Evolutionary conservation across 1,140 invertebrate species (phyloP).

Genomic region (Camponotus vicinus): DNA sequence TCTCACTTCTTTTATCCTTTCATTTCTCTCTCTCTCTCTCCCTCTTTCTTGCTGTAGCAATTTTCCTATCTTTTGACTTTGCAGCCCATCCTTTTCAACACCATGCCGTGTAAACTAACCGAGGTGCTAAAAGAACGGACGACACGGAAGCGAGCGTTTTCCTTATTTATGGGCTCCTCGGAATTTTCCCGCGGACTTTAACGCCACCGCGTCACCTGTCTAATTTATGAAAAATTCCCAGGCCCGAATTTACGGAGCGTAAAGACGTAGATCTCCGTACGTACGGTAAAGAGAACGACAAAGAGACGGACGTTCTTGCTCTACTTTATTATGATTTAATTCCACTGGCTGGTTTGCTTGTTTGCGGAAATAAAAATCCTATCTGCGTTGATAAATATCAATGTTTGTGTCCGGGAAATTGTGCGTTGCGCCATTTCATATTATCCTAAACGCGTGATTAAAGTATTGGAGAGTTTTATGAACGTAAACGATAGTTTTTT

Average conservation of each 20-base stretch:
- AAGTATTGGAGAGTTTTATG: slow-evolving; percentile 7
- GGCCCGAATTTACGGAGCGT: slow-evolving; percentile 72
- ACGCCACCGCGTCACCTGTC: slow-evolving; percentile 71
- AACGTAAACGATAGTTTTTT: neutral
- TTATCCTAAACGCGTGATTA: neutral
- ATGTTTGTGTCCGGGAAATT: neutral
- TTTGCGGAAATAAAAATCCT: neutral
- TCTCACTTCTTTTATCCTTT: neutral
- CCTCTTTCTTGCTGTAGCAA: slow-evolving; percentile 32
- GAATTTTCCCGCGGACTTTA: slow-evolving; percentile 73
- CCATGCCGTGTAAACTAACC: slow-evolving; percentile 63
- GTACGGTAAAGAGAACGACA: slow-evolving; percentile 45
- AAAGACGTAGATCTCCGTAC: slow-evolving; percentile 63
- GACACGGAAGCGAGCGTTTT: slow-evolving; percentile 61
- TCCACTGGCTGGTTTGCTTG: neutral
- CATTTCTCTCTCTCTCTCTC: slow-evolving; percentile 14
- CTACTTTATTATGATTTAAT: slow-evolving; percentile 61
- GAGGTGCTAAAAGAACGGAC: slow-evolving; percentile 64
- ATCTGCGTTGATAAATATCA: neutral
- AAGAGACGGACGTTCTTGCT: slow-evolving; percentile 34
- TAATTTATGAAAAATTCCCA: slow-evolving; percentile 77
- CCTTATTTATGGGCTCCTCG: slow-evolving; percentile 74
- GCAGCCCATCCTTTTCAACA: slow-evolving; percentile 16
- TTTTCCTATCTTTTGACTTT: slow-evolving; percentile 52
- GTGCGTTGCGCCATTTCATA: neutral